These are phyloP conservation scores for Abscondita cerata DNA, from an alignment of 2,888 invertebrate genomes.

Conservation along the genomic window DNA sequence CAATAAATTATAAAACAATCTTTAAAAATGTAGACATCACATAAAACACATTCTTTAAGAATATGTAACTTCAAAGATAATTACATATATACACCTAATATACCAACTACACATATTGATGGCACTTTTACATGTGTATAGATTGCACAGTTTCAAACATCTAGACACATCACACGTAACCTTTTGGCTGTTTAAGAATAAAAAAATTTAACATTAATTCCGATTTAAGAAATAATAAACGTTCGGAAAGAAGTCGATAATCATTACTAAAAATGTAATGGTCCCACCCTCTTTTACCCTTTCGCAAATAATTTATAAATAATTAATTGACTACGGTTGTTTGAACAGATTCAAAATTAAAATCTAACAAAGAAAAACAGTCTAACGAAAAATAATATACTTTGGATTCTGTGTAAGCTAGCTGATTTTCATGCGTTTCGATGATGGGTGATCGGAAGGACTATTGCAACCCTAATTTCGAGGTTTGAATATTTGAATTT, in stretches of 20 bases:
- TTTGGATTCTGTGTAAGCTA: slow-evolving; percentile 52
- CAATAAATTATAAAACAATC: slow-evolving; percentile 33
- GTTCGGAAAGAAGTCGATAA: slow-evolving; percentile 16
- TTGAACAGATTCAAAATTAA: slow-evolving; percentile 14
- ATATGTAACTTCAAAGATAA: slow-evolving; percentile 44
- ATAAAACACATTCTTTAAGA: slow-evolving; percentile 37
- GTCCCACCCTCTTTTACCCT: slow-evolving; percentile 32
- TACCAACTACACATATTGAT: slow-evolving; percentile 53
- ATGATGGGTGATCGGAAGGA: slow-evolving; percentile 51
- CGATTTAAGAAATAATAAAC: slow-evolving; percentile 1
- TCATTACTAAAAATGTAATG: slow-evolving; percentile 36
- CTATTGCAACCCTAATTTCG: slow-evolving; percentile 55
- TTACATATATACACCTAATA: slow-evolving; percentile 52
- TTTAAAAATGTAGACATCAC: slow-evolving; percentile 26
- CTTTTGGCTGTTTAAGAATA: slow-evolving; percentile 15
- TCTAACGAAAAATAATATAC: slow-evolving; percentile 47
- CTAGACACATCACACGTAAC: slow-evolving; percentile 28
- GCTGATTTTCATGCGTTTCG: slow-evolving; percentile 59
- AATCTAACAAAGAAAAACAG: slow-evolving; percentile 20
- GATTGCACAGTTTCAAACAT: slow-evolving; percentile 48
- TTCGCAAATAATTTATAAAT: slow-evolving; percentile 16
- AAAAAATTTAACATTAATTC: slow-evolving; percentile 7
- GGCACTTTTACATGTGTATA: slow-evolving; percentile 52
- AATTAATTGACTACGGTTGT: slow-evolving; percentile 23
- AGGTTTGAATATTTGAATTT: slow-evolving; percentile 35